A percentile compares a stretch with the other conserved stretches of the same genome.
Conservation (phyloP, 2,113 vertebrate genomes). For the Illadopsis cleaveri region DNA sequence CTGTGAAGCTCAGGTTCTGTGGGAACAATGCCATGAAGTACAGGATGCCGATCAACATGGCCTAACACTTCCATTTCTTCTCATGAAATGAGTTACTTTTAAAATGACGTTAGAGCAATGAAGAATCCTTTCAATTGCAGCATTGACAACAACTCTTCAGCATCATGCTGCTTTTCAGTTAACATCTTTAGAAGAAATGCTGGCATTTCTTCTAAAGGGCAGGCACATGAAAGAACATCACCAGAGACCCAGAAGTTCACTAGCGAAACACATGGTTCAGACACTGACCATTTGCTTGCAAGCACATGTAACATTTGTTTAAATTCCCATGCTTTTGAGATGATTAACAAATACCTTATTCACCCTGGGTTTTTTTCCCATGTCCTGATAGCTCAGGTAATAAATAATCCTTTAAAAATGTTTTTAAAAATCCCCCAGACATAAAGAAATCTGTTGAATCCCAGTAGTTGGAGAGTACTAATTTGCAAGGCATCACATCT, state of each 20-base stretch:
- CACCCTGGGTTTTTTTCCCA: not conserved
- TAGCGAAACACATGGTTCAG: slow-evolving; percentile 55
- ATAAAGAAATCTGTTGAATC: not conserved
- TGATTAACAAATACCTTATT: slow-evolving; percentile 45
- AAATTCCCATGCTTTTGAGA: slow-evolving; percentile 46
- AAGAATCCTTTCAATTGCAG: slow-evolving; percentile 5
- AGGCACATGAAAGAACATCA: slow-evolving; percentile 57
- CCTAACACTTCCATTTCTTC: slow-evolving; percentile 4
- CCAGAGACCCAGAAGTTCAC: slow-evolving; percentile 24
- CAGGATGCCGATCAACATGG: not conserved
- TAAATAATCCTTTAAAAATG: not conserved
- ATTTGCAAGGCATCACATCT: not conserved
- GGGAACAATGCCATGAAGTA: not conserved
- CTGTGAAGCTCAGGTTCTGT: not conserved
- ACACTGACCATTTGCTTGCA: slow-evolving; percentile 65
- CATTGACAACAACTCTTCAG: not conserved
- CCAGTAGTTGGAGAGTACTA: not conserved
- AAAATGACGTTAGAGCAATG: not conserved
- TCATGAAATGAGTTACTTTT: not conserved
- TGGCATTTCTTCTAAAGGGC: too few species aligned
- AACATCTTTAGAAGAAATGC: slow-evolving; percentile 48
- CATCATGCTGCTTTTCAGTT: slow-evolving; percentile 41
- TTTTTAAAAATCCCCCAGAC: not conserved
- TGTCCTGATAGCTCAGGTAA: not conserved
- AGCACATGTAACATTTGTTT: slow-evolving; percentile 61